Conservation (phyloP, 2,888 invertebrate genomes). For the Eupithecia vulgata region DNA sequence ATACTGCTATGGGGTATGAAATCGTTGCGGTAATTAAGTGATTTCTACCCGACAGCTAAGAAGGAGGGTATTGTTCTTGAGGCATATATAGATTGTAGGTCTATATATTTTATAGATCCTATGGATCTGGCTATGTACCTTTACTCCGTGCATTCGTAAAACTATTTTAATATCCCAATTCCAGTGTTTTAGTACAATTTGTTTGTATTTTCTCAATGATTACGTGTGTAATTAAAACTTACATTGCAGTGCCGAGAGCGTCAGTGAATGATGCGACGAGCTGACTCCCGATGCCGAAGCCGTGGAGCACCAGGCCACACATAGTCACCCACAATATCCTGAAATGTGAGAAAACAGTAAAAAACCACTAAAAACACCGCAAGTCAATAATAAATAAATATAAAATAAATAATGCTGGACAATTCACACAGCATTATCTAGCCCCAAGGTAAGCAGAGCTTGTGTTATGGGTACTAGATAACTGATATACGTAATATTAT, state of each 20-base stretch:
- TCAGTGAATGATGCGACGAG: slow-evolving; percentile 94
- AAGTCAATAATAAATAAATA: too few species aligned
- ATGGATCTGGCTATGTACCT: too few species aligned
- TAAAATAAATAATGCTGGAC: too few species aligned
- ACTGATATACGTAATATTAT: too few species aligned
- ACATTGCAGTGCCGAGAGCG: slow-evolving; percentile 92
- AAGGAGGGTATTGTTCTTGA: neutral
- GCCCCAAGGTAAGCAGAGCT: too few species aligned
- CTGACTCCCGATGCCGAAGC: slow-evolving; percentile 92
- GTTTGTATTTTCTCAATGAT: neutral
- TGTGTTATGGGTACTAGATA: too few species aligned
- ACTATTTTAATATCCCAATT: neutral
- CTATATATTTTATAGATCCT: too few species aligned
- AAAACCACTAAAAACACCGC: too few species aligned
- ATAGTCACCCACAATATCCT: slow-evolving; percentile 88
- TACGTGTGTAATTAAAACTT: slow-evolving; percentile 62
- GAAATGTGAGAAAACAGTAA: slow-evolving; percentile 50
- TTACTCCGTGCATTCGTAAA: too few species aligned
- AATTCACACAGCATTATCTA: too few species aligned
- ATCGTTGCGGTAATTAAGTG: neutral
- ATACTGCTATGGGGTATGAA: neutral
- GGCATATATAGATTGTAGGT: neutral
- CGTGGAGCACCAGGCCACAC: slow-evolving; percentile 89
- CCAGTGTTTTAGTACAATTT: neutral
- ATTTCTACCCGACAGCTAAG: neutral